phyloP scores from a whole-genome alignment of 2,113 vertebrate species.

The Canis aureus region DNA sequence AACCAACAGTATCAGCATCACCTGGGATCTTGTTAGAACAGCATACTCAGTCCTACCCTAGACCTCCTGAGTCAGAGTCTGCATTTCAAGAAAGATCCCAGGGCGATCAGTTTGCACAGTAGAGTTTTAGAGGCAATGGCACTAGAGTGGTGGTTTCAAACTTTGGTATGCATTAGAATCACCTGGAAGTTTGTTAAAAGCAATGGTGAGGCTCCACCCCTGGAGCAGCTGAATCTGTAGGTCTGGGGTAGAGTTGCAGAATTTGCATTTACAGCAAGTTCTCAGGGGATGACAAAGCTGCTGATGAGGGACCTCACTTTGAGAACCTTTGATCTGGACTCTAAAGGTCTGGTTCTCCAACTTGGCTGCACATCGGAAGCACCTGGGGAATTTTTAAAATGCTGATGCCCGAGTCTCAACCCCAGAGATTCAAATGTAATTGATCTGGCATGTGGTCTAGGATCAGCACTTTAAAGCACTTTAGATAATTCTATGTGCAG shows the following conservation, averaged over 20 bases:
- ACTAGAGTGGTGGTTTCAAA: background rate
- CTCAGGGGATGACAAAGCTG: background rate
- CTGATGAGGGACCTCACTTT: background rate
- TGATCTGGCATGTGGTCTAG: background rate
- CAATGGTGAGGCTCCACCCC: background rate
- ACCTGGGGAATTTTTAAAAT: background rate
- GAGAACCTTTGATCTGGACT: background rate
- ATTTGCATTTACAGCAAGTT: background rate
- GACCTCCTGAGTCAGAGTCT: background rate
- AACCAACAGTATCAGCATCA: too few species aligned
- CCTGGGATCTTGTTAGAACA: background rate
- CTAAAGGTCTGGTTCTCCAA: background rate
- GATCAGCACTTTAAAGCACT: background rate
- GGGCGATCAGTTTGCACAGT: background rate
- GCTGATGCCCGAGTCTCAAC: background rate
- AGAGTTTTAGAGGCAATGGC: background rate
- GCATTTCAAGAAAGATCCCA: background rate
- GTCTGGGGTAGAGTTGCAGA: background rate
- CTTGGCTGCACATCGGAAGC: background rate
- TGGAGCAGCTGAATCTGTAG: background rate
- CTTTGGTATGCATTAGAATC: background rate
- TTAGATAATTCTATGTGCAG: background rate
- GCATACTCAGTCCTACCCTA: background rate
- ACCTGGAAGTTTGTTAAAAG: background rate
- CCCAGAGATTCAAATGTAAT: too few species aligned